Percentiles rank a stretch among this genome's conserved stretches.
These are phyloP conservation scores for Agrotis ipsilon DNA, from an alignment of 2,888 invertebrate species.

Conservation along the genomic window DNA sequence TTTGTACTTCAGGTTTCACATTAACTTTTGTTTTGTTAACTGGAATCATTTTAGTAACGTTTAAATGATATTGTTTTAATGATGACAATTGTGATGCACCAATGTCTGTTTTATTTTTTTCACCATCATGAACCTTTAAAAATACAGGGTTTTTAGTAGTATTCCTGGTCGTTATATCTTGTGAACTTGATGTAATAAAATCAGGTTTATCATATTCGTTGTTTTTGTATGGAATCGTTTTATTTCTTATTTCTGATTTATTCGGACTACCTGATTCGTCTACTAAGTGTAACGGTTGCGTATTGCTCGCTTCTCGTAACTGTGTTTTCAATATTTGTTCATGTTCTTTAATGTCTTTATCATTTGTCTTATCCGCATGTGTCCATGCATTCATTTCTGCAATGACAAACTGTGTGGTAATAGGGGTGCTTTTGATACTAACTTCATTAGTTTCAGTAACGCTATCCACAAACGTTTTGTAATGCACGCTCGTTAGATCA, in stretches of 20 bases:
- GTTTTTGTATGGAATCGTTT: background rate
- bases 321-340: background rate
- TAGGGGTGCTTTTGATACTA: background rate
- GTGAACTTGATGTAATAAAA: background rate
- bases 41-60: slow-evolving; percentile 26
- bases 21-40: slow-evolving; percentile 15
- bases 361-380: background rate
- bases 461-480: background rate
- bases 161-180: background rate
- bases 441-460: background rate
- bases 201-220: background rate
- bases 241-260: background rate
- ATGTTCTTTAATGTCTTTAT: background rate
- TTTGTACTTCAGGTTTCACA: slow-evolving; percentile 12
- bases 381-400: background rate
- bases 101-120: slow-evolving; percentile 30
- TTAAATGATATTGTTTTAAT: slow-evolving; percentile 14
- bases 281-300: background rate
- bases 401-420: background rate
- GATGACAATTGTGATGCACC: slow-evolving; percentile 15
- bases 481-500: background rate
- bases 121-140: slow-evolving; percentile 12
- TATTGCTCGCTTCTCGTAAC: slow-evolving; percentile 6
- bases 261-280: background rate
- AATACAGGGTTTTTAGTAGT: background rate